phyloP scores from a whole-genome alignment of 2,888 invertebrate species.

The Rhodophaea formosa region DNA sequence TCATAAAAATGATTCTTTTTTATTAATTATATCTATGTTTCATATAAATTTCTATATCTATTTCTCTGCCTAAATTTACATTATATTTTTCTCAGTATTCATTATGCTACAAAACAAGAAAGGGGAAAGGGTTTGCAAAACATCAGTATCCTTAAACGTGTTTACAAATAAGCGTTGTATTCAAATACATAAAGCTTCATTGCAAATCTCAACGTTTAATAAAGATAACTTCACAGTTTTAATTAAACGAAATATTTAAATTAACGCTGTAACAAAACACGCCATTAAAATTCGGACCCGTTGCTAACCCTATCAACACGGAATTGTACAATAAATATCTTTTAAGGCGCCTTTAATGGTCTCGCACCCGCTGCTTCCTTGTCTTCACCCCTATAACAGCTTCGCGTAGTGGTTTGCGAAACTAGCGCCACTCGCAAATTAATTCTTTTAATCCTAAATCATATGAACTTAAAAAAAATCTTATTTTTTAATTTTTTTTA shows the following conservation, averaged over 20 bases:
- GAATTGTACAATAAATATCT: conserved; percentile 60
- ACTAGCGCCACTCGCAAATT: too few species aligned
- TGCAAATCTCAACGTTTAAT: conserved; percentile 35
- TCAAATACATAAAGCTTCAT: conserved; percentile 26
- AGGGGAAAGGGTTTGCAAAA: too few species aligned
- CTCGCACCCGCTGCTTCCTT: conserved; percentile 26
- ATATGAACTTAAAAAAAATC: too few species aligned
- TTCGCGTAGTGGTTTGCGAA: too few species aligned
- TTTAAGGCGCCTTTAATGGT: conserved; percentile 45
- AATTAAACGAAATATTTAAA: conserved; percentile 68
- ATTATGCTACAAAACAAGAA: not conserved
- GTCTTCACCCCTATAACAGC: not conserved
- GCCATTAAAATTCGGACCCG: conserved; percentile 49
- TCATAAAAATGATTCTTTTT: too few species aligned
- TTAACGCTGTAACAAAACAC: conserved; percentile 61
- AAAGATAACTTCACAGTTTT: conserved; percentile 51
- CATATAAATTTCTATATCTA: too few species aligned
- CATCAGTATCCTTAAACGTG: not conserved
- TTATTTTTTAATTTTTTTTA: too few species aligned
- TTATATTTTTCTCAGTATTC: not conserved
- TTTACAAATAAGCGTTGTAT: conserved; percentile 2
- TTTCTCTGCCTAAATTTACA: too few species aligned
- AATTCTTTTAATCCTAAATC: too few species aligned
- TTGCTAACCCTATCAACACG: conserved; percentile 51
- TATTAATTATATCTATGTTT: too few species aligned